Conservation (phyloP, 2,888 invertebrate genomes). For the Lucinisca nassula region DNA sequence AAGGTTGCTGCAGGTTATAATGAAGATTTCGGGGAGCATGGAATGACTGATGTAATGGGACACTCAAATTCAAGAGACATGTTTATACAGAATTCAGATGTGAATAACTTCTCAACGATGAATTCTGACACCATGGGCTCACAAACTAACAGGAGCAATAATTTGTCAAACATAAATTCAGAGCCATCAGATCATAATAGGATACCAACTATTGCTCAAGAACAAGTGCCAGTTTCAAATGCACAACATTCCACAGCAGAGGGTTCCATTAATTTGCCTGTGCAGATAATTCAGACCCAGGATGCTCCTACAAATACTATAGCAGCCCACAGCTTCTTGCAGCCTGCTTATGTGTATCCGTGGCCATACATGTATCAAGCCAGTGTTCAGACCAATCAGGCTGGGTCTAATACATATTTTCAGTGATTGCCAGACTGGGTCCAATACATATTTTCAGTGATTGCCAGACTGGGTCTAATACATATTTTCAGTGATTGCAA, state of each 20-base stretch:
- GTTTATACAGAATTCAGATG: neutral
- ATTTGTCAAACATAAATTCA: neutral
- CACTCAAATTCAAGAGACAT: neutral
- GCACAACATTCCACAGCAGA: neutral
- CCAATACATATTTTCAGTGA: too few species aligned
- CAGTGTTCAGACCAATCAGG: slow-evolving; percentile 1
- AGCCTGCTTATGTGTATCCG: slow-evolving; percentile 54
- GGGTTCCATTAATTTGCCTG: neutral
- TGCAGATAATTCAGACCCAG: neutral
- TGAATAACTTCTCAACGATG: neutral
- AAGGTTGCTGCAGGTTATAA: neutral
- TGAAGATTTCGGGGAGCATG: neutral
- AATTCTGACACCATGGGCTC: neutral
- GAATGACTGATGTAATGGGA: neutral
- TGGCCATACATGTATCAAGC: slow-evolving; percentile 65
- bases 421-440: neutral
- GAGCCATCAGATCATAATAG: neutral
- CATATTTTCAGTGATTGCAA: too few species aligned
- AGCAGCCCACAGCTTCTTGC: neutral
- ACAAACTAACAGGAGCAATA: neutral
- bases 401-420: neutral
- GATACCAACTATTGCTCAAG: neutral
- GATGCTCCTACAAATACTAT: neutral
- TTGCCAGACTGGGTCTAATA: too few species aligned
- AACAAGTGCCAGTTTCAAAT: neutral